Evolutionary conservation across 2,888 invertebrate genomes (phyloP).

Genomic region (Gortyna flavago): DNA sequence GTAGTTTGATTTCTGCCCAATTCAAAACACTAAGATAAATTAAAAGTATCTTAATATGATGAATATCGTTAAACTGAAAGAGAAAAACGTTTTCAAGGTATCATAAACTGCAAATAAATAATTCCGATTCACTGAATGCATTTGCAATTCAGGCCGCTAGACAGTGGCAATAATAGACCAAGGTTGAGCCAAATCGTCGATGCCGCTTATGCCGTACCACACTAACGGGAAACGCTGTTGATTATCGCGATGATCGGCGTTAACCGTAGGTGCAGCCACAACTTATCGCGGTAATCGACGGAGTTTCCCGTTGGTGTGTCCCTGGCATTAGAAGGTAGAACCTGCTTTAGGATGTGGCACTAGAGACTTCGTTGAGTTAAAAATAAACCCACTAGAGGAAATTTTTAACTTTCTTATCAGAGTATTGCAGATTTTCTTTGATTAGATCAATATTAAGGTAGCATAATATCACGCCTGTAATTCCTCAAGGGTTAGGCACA

Average conservation of each 20-base stretch:
- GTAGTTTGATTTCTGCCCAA: too few species aligned
- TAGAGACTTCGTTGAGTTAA: not conserved
- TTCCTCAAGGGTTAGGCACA: not conserved
- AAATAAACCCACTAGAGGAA: not conserved
- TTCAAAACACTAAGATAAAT: too few species aligned
- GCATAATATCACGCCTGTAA: not conserved
- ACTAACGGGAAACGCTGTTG: too few species aligned
- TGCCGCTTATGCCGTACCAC: too few species aligned
- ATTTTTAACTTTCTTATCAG: not conserved
- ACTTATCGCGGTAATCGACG: too few species aligned
- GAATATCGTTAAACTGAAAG: too few species aligned
- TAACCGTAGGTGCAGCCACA: too few species aligned
- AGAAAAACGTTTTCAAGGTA: not conserved
- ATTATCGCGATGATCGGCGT: too few species aligned
- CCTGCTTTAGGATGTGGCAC: not conserved
- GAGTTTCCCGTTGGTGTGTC: too few species aligned
- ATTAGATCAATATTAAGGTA: not conserved
- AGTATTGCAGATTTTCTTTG: not conserved
- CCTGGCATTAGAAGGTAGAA: constrained; percentile 40
- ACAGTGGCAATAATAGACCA: constrained; percentile 37
- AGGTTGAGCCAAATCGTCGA: constrained; percentile 48
- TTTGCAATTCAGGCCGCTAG: constrained; percentile 39
- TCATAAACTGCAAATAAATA: constrained; percentile 11
- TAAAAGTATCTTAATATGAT: not conserved
- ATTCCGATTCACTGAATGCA: constrained; percentile 34